Evolutionary conservation across 2,113 vertebrate species (phyloP).

Genomic region (Hoplias malabaricus): DNA sequence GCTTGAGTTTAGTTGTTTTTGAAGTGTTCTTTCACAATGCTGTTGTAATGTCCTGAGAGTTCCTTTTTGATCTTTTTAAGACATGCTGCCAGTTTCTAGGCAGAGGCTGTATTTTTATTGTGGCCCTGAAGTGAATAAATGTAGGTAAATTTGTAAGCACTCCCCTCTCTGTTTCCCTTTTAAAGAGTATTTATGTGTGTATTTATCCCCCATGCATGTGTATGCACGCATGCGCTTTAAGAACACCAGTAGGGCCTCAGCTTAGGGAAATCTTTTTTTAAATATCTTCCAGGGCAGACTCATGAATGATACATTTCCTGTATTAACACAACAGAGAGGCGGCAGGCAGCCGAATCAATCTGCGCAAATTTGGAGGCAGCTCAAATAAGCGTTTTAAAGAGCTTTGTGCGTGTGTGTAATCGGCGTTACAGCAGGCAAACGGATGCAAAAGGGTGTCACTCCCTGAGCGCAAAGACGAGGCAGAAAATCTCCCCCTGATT

Average conservation of each 20-base stretch:
- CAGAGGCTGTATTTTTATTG: neutral
- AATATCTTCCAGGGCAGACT: constrained; percentile 32
- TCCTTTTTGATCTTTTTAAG: neutral
- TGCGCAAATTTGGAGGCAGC: constrained; percentile 41
- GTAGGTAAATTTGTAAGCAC: neutral
- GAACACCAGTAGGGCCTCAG: constrained; percentile 7
- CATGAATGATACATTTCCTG: constrained; percentile 36
- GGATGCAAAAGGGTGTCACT: constrained; percentile 15
- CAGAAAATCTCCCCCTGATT: constrained; percentile 25
- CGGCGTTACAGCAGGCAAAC: constrained; percentile 15
- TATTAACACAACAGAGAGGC: constrained; percentile 45
- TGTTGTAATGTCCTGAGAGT: neutral
- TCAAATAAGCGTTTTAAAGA: constrained; percentile 41
- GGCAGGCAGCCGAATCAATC: constrained; percentile 35
- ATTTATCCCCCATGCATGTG: neutral
- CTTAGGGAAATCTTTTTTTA: constrained; percentile 17
- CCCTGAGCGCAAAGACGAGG: constrained; percentile 6
- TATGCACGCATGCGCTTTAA: neutral
- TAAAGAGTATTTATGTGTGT: neutral
- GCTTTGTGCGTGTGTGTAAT: constrained; percentile 42
- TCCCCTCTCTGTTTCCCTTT: neutral
- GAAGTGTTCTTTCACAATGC: neutral
- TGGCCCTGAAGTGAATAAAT: neutral
- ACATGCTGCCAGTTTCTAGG: neutral
- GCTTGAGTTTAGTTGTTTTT: neutral